Evolutionary conservation across 2,888 invertebrate genomes (phyloP), one percentile per base, ranked within the genome.

Genomic region (Bursaphelenchus okinawaensis): DNA sequence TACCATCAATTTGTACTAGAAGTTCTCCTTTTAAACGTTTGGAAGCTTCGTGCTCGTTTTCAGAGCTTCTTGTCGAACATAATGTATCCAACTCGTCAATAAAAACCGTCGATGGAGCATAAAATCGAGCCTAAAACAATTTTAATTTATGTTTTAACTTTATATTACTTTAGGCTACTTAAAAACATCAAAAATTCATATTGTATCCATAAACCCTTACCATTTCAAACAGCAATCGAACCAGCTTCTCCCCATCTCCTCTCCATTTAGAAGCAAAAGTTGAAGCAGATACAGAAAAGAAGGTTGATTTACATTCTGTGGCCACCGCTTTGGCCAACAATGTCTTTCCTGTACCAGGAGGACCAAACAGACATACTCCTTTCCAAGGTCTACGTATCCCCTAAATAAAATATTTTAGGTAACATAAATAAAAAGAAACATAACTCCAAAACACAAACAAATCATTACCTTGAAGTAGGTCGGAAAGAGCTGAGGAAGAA

Each of bases 241-340:
- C 94, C 79, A 98, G 89, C 86, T 96, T 96, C 85, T 98, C 96
- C 0, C 93, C 93, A 86, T 98, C 98, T n/a, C 98, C 98, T 63
- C 94, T 88, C 85, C 93, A 98, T 85, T 98, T 98, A 22, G 93
- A 94, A n/a, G 94, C 93, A 68, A 98, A 87, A 0, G 93, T 93
- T 0, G 94, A 93, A 0, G 94, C 93, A 16, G 94, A 93, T 1
- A 98, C 93, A 84, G 94, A 84, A 79, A 86, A 87, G 80, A 86
- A 87, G 6, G 86, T 86, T 3, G 86, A 85, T 26, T 84, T 83
- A 73, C 86, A 86, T 72, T 86, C 86, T 3, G 86, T 86, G 23
- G 86, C 86, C 12, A 87, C 85, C 8, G 86, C 86, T 73, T 86
- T 86, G 50, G 86, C 86, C 64, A 86, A 59, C 52, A 72, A 24